Conservation (phyloP, 2,113 vertebrate genomes). For the Gavialis gangeticus region DNA sequence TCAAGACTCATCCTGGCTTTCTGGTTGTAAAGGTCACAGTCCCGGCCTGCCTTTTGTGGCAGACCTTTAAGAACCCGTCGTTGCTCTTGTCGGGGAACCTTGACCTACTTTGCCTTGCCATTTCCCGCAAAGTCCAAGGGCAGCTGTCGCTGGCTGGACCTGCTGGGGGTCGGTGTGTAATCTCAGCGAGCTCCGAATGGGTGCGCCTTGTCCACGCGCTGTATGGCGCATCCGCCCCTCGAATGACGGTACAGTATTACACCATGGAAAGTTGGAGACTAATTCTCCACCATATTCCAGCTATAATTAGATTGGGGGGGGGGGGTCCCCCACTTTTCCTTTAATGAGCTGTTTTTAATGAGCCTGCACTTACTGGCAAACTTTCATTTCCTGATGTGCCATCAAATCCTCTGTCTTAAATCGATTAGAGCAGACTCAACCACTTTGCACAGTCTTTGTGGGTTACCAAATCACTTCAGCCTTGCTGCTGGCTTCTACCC, state of each 20-base stretch:
- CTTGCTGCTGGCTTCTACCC: not conserved
- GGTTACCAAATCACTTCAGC: slow-evolving; percentile 19
- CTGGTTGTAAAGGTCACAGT: slow-evolving; percentile 67
- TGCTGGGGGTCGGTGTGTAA: not conserved
- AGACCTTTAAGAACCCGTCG: slow-evolving; percentile 65
- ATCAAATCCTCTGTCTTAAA: slow-evolving; percentile 42
- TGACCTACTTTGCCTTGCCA: slow-evolving; percentile 61
- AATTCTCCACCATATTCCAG: slow-evolving; percentile 57
- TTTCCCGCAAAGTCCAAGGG: slow-evolving; percentile 42
- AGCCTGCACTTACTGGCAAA: slow-evolving; percentile 62
- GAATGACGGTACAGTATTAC: not conserved
- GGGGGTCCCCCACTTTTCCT: slow-evolving; percentile 24
- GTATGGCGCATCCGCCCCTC: not conserved
- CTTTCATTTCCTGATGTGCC: slow-evolving; percentile 65
- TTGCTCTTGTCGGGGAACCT: slow-evolving; percentile 48
- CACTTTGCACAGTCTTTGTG: slow-evolving; percentile 37
- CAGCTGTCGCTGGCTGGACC: not conserved
- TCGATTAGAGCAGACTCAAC: not conserved
- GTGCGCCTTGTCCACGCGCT: not conserved
- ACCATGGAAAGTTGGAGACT: not conserved
- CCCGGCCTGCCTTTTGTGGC: slow-evolving; percentile 34
- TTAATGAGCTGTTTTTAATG: slow-evolving; percentile 64
- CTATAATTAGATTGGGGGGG: slow-evolving; percentile 59
- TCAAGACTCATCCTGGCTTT: slow-evolving; percentile 27
- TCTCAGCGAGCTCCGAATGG: not conserved